Evolutionary conservation across 2,888 invertebrate species (phyloP).

Genomic region (Ametastegia equiseti): DNA sequence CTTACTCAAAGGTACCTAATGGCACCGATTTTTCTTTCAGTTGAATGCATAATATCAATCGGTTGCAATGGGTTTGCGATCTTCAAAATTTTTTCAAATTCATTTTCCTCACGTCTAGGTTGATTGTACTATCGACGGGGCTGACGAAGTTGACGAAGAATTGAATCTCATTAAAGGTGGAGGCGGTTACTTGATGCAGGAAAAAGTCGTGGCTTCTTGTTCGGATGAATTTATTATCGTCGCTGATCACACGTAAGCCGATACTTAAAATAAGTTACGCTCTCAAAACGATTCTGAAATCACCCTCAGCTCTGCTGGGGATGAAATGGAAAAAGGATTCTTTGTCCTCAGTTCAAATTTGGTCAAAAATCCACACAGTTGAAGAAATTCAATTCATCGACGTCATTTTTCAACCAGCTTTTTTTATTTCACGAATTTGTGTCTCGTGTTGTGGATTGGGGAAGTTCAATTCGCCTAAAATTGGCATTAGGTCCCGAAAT

Average conservation of each 20-base stretch:
- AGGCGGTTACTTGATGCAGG: constrained; percentile 97
- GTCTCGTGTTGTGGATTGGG: no score
- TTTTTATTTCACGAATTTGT: no score
- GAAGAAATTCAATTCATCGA: no score
- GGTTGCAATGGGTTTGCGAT: not conserved
- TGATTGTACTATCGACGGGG: constrained; percentile 96
- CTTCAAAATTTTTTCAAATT: not conserved
- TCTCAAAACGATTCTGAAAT: not conserved
- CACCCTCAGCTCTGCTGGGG: no score
- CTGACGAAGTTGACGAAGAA: constrained; percentile 95
- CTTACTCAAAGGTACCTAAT: constrained; percentile 82
- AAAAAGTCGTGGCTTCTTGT: constrained; percentile 97
- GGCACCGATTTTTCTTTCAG: no score
- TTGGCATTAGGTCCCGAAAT: no score
- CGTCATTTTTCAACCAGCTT: no score
- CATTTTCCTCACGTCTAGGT: constrained; percentile 76
- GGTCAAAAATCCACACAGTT: no score
- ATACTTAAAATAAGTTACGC: not conserved
- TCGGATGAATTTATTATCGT: constrained; percentile 91
- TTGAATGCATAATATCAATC: not conserved
- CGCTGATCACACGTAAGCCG: constrained; percentile 89
- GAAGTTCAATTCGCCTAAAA: no score
- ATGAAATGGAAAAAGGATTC: no score
- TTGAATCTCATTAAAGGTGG: constrained; percentile 98
- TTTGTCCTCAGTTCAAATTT: no score